phyloP scores from a whole-genome alignment of 2,888 invertebrate genomes.

The Girardia tigrina region DNA sequence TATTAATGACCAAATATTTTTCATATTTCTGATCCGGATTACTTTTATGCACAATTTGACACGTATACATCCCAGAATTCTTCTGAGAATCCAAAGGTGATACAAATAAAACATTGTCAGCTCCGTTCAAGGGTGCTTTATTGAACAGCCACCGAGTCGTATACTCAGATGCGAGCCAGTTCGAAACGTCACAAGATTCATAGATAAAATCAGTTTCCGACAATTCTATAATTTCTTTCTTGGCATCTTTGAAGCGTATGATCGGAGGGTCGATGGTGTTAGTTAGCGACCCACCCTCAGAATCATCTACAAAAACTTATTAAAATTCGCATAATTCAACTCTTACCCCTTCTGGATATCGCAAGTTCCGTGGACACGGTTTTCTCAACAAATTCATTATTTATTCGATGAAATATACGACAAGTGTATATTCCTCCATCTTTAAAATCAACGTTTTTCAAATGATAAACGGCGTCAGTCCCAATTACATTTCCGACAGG shows the following conservation, averaged over 20 bases:
- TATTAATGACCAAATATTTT: background rate
- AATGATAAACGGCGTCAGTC: background rate
- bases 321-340: background rate
- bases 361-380: background rate
- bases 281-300: too few relatives aligned
- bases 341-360: background rate
- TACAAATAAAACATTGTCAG: background rate
- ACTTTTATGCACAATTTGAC: background rate
- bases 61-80: background rate
- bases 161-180: background rate
- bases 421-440: slow-evolving; percentile 5
- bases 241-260: background rate
- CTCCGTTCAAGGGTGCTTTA: background rate
- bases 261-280: background rate
- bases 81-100: background rate
- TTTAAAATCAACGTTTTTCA: background rate
- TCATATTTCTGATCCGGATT: background rate
- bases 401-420: background rate
- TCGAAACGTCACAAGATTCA: background rate
- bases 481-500: background rate
- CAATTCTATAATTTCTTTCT: background rate
- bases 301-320: background rate
- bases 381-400: background rate
- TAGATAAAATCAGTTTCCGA: background rate
- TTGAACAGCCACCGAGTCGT: background rate